phyloP scores from a whole-genome alignment of 2,113 vertebrate species.

The Misgurnus anguillicaudatus region DNA sequence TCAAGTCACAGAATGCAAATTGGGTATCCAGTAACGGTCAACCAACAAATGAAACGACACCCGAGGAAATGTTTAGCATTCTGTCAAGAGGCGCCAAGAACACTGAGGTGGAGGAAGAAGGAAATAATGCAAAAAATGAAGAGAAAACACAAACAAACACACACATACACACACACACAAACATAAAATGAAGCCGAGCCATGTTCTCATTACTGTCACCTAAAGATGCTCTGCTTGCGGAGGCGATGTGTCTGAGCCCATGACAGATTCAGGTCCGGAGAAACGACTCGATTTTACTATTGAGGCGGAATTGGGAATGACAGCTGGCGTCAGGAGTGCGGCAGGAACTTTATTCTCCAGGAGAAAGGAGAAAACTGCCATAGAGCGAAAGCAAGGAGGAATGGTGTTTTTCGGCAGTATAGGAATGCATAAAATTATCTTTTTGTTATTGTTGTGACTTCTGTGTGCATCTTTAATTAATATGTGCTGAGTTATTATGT shows the following conservation, averaged over 20 bases:
- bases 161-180: conserved; percentile 5
- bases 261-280: conserved; percentile 61
- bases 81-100: conserved; percentile 41
- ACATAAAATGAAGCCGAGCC: conserved; percentile 24
- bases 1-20: conserved; percentile 60
- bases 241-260: conserved; percentile 35
- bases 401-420: conserved; percentile 30
- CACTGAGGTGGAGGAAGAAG: conserved; percentile 26
- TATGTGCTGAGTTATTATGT: background rate
- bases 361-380: conserved; percentile 38
- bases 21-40: conserved; percentile 48
- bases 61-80: conserved; percentile 25
- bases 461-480: background rate
- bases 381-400: conserved; percentile 2
- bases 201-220: conserved; percentile 60
- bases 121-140: conserved; percentile 11
- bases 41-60: conserved; percentile 36
- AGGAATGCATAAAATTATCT: background rate
- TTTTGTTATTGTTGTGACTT: conserved; percentile 2
- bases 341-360: conserved; percentile 48
- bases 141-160: background rate
- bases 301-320: conserved; percentile 50
- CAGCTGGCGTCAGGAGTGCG: conserved; percentile 53
- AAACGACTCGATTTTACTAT: conserved; percentile 36
- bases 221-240: conserved; percentile 49